These are phyloP conservation scores for Oncorhynchus clarkii DNA, from an alignment of 2,113 vertebrate genomes.

Conservation along the genomic window DNA sequence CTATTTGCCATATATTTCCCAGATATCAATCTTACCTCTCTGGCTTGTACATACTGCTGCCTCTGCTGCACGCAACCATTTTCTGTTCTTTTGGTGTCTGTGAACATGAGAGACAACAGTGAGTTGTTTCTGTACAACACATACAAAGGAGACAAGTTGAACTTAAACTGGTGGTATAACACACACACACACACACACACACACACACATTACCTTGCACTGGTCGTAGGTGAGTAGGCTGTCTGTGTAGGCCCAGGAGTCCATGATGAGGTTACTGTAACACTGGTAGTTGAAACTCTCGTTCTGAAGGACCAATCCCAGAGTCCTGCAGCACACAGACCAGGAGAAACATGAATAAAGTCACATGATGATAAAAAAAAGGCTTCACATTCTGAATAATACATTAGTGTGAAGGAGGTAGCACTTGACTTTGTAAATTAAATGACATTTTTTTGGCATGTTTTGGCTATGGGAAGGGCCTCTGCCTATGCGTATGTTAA, in stretches of 20 bases:
- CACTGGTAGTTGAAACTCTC: constrained; percentile 87
- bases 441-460: no score
- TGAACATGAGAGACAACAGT: background rate
- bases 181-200: background rate
- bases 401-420: no score
- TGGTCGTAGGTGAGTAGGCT: constrained; percentile 82
- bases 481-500: background rate
- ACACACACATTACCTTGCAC: constrained; percentile 75
- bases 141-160: background rate
- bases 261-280: constrained; percentile 79
- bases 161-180: background rate
- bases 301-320: constrained; percentile 87
- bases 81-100: constrained; percentile 89
- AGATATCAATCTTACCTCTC: constrained; percentile 79
- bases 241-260: constrained; percentile 89
- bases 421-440: no score
- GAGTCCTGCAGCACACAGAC: constrained; percentile 76
- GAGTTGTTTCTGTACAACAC: background rate
- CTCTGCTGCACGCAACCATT: constrained; percentile 71
- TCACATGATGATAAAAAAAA: background rate
- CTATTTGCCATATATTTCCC: no score
- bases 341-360: background rate
- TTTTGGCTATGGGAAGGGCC: no score
- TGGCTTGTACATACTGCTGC: constrained; percentile 73
- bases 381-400: no score